Evolutionary conservation across 1,140 invertebrate genomes (phyloP).

Genomic region (Caenorhabditis latens): DNA sequence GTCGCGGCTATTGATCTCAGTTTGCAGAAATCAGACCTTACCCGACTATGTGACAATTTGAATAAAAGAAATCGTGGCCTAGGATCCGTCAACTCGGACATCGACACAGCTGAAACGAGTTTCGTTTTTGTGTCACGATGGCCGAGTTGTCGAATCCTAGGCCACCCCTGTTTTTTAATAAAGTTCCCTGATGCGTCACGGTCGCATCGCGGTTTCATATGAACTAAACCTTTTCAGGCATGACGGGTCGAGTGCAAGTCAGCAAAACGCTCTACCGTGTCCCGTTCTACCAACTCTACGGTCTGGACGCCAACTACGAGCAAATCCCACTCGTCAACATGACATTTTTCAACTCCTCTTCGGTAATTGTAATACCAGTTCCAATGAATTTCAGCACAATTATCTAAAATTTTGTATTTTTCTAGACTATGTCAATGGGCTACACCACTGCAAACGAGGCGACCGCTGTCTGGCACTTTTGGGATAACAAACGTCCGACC

Average conservation of each 20-base stretch:
- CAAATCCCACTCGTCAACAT: conserved; percentile 51
- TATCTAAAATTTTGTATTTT: background rate
- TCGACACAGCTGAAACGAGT: no score
- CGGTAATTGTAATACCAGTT: conserved; percentile 9
- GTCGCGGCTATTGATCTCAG: no score
- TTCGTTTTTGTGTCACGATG: no score
- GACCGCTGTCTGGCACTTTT: background rate
- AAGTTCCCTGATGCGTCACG: no score
- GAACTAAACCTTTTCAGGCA: conserved; percentile 42
- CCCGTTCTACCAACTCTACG: conserved; percentile 58
- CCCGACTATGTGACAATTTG: no score
- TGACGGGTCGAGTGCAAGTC: conserved; percentile 60
- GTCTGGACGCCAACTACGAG: conserved; percentile 43
- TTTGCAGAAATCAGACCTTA: no score
- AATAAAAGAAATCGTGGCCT: no score
- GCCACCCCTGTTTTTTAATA: no score
- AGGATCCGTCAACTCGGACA: no score
- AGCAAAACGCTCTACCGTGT: conserved; percentile 55
- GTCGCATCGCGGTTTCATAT: background rate
- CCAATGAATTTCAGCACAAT: background rate
- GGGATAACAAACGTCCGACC: background rate
- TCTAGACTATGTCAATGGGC: conserved; percentile 27
- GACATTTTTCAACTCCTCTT: conserved; percentile 32
- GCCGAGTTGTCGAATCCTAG: no score
- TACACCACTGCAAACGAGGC: conserved; percentile 47